Percentiles rank a stretch among this genome's conserved stretches.
Evolutionary conservation across 2,888 invertebrate species (phyloP).

Genomic region (Girardia tigrina): DNA sequence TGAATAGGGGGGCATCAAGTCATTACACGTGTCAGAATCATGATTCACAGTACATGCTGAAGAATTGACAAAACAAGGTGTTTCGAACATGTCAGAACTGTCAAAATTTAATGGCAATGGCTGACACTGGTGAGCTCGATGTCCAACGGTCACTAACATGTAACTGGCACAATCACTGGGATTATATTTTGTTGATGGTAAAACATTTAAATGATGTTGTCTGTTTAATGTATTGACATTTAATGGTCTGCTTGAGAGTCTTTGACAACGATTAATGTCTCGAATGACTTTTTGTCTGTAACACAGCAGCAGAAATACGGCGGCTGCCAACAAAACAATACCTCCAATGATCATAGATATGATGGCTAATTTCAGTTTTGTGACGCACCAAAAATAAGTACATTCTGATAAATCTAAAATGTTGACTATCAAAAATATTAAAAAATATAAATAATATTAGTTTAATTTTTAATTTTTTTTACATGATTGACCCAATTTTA

Average conservation of each 20-base stretch:
- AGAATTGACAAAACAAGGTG: background rate
- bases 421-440: too few relatives aligned
- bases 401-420: background rate
- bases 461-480: too few relatives aligned
- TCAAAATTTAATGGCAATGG: background rate
- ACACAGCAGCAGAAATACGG: background rate
- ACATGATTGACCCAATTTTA: too few relatives aligned
- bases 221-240: background rate
- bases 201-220: background rate
- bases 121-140: slow-evolving; percentile 2
- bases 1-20: background rate
- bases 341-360: slow-evolving; percentile 1
- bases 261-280: slow-evolving; percentile 6
- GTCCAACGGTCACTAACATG: background rate
- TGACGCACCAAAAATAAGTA: slow-evolving; percentile 10
- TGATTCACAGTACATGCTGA: background rate
- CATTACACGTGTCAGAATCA: background rate
- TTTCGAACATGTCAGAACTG: background rate
- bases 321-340: background rate
- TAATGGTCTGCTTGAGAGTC: background rate
- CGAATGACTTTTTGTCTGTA: slow-evolving; percentile 4
- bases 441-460: too few relatives aligned
- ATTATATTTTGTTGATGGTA: background rate
- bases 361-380: background rate
- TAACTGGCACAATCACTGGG: slow-evolving; percentile 12